These are phyloP conservation scores for Batillaria attramentaria DNA, from an alignment of 1,140 invertebrate species.

Conservation along the genomic window DNA sequence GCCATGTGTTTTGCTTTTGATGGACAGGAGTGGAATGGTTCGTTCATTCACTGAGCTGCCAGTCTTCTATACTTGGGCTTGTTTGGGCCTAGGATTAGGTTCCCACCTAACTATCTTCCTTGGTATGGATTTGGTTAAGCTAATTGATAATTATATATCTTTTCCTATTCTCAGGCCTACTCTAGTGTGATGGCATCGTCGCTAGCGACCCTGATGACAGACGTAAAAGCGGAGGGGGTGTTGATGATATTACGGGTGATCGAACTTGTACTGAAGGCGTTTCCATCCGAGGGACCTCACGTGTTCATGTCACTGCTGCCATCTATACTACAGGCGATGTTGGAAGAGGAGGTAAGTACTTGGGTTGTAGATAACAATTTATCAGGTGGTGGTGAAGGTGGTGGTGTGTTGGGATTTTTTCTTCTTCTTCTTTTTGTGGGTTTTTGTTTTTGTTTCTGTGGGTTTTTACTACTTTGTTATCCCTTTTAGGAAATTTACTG, in stretches of 20 bases:
- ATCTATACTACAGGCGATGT: slow-evolving; percentile 72
- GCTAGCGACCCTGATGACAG: slow-evolving; percentile 81
- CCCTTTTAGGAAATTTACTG: too few species aligned
- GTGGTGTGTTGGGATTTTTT: too few species aligned
- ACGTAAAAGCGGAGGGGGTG: slow-evolving; percentile 86
- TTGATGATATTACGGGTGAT: slow-evolving; percentile 80
- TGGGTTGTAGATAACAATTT: too few species aligned
- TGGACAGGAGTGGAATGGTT: neutral
- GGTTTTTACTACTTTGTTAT: too few species aligned
- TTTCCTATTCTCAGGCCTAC: slow-evolving; percentile 70
- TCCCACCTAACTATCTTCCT: too few species aligned
- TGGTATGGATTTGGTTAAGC: neutral
- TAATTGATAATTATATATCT: neutral
- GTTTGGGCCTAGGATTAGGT: too few species aligned
- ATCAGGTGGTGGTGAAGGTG: too few species aligned
- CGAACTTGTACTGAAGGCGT: slow-evolving; percentile 68
- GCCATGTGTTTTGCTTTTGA: too few species aligned
- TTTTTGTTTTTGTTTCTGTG: too few species aligned
- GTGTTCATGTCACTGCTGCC: slow-evolving; percentile 68
- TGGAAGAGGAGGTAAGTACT: slow-evolving; percentile 78
- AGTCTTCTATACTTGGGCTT: too few species aligned
- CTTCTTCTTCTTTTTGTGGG: too few species aligned
- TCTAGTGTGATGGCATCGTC: slow-evolving; percentile 80
- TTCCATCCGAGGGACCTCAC: slow-evolving; percentile 73
- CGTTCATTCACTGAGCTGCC: too few species aligned